A percentile compares a stretch with the other conserved stretches of the same genome.
phyloP scores from a whole-genome alignment of 2,888 invertebrate genomes.

The Pegoplata infirma region DNA sequence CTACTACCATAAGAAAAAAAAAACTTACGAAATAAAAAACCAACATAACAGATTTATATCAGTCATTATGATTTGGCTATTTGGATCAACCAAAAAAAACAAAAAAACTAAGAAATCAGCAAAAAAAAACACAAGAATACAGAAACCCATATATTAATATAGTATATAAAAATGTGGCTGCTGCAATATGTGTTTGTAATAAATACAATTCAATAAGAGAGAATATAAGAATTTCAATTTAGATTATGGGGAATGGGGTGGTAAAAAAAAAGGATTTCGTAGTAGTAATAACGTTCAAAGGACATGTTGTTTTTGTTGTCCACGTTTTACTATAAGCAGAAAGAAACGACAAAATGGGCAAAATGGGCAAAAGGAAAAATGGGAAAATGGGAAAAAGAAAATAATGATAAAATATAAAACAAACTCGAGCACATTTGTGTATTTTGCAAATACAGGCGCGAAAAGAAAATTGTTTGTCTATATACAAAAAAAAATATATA shows the following conservation, averaged over 20 bases:
- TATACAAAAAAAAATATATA: constrained; percentile 11
- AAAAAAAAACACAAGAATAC: background rate
- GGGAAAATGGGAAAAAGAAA: background rate
- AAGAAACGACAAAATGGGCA: background rate
- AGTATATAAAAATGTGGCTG: background rate
- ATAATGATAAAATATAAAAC: no score
- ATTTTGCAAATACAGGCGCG: constrained; percentile 60
- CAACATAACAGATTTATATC: constrained; percentile 46
- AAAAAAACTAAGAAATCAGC: background rate
- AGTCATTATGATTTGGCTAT: constrained; percentile 15
- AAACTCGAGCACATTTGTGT: constrained; percentile 25
- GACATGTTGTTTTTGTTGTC: constrained; percentile 7
- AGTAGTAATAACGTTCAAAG: background rate
- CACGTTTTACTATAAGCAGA: constrained; percentile 52
- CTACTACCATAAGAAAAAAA: background rate
- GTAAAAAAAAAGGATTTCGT: constrained; percentile 8
- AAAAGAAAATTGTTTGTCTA: constrained; percentile 34
- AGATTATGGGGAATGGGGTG: background rate
- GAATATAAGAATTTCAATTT: background rate
- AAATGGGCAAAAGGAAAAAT: constrained; percentile 5
- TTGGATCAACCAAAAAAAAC: background rate
- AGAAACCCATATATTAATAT: background rate
- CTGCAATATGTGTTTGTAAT: background rate
- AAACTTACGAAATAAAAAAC: background rate
- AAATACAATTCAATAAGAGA: background rate